Percentiles rank a stretch among this genome's conserved stretches.
phyloP scores from a whole-genome alignment of 2,113 vertebrate genomes.

The Ploceus nigricollis region DNA sequence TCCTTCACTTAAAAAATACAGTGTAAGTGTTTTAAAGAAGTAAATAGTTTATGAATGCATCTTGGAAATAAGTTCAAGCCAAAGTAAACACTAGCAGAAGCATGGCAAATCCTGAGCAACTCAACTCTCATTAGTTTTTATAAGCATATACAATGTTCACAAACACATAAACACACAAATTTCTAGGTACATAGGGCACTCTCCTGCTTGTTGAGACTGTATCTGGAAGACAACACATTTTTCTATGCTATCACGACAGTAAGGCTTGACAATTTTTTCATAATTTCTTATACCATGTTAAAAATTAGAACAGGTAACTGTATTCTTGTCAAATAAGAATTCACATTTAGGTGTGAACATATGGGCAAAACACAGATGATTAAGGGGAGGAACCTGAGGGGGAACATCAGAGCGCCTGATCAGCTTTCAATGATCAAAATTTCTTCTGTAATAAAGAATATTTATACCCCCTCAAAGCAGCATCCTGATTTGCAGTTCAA shows the following conservation, averaged over 20 bases:
- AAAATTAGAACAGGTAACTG: not conserved
- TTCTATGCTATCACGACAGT: not conserved
- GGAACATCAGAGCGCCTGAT: not conserved
- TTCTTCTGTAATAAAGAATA: conserved; percentile 35
- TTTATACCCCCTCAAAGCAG: conserved; percentile 35
- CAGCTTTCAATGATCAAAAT: conserved; percentile 43
- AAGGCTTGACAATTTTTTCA: not conserved
- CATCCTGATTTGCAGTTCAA: conserved; percentile 61
- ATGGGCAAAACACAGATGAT: not conserved
- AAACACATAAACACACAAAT: not conserved
- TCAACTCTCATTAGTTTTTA: not conserved
- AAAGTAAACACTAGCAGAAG: not conserved
- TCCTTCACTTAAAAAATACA: not conserved
- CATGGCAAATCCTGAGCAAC: not conserved
- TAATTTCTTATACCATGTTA: not conserved
- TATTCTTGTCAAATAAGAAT: not conserved
- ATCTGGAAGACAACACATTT: not conserved
- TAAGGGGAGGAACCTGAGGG: not conserved
- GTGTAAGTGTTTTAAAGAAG: not conserved
- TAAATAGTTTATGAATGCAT: not conserved
- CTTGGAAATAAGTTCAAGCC: not conserved
- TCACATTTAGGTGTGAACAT: not conserved
- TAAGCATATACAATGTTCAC: not conserved
- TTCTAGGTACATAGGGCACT: not conserved
- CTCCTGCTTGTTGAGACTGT: not conserved